Conservation (phyloP, 2,888 invertebrate genomes). For the Cryptus armator region DNA sequence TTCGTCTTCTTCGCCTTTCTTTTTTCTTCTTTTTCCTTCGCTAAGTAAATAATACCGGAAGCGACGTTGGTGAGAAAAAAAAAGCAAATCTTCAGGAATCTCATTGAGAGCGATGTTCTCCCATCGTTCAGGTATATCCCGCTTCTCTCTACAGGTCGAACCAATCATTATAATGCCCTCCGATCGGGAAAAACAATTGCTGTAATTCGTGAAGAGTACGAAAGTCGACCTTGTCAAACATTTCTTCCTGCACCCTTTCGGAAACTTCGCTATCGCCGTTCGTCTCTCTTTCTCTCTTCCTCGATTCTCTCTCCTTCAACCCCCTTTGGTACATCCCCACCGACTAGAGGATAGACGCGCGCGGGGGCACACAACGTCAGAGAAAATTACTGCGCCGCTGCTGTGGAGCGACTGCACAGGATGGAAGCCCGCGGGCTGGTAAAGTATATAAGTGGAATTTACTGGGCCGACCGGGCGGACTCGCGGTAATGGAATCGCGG, state of each 20-base stretch:
- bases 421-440: conserved; percentile 32
- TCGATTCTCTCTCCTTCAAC: conserved; percentile 24
- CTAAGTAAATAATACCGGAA: conserved; percentile 2
- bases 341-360: conserved; percentile 18
- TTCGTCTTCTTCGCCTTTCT: neutral
- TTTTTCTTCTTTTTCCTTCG: neutral
- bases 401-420: conserved; percentile 25
- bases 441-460: conserved; percentile 68
- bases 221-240: conserved; percentile 28
- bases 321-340: neutral
- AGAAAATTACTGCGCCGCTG: conserved; percentile 62
- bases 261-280: neutral
- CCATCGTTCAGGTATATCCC: conserved; percentile 18
- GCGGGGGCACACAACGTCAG: conserved; percentile 41
- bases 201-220: conserved; percentile 68
- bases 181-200: conserved; percentile 67
- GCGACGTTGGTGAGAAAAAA: conserved; percentile 1
- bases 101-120: neutral
- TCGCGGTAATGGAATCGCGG: conserved; percentile 63
- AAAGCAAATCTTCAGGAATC: neutral
- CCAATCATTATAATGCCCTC: conserved; percentile 56
- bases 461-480: conserved; percentile 45
- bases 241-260: conserved; percentile 4
- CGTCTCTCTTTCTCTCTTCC: neutral
- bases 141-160: conserved; percentile 29